These are phyloP conservation scores for Scleropages formosus DNA, from an alignment of 2,797 vertebrate species.

Conservation along the genomic window DNA sequence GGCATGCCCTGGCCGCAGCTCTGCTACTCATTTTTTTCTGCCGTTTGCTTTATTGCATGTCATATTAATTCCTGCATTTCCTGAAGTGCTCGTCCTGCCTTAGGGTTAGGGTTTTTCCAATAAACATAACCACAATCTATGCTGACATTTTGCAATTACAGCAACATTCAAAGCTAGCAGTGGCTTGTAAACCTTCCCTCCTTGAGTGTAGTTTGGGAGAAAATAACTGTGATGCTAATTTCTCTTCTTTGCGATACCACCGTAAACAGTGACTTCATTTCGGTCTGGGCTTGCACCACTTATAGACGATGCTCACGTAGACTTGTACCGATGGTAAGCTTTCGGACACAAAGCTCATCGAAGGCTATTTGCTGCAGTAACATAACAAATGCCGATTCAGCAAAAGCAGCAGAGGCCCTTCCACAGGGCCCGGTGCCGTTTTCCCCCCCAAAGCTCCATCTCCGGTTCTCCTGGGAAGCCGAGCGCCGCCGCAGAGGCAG, in stretches of 20 bases:
- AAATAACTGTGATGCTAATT: constrained; percentile 8
- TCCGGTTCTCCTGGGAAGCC: neutral
- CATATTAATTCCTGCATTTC: constrained; percentile 18
- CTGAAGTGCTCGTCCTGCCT: neutral
- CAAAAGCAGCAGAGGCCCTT: constrained; percentile 24
- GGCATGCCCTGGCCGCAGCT: neutral
- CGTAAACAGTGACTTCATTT: constrained; percentile 22
- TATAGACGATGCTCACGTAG: constrained; percentile 36
- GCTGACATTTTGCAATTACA: constrained; percentile 22
- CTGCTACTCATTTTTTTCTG: neutral
- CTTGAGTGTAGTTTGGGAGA: neutral
- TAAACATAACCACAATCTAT: neutral
- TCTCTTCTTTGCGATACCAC: constrained; percentile 1
- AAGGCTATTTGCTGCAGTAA: constrained; percentile 39
- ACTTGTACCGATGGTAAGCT: constrained; percentile 32
- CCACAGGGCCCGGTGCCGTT: neutral
- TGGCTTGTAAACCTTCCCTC: neutral
- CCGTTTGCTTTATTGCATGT: neutral
- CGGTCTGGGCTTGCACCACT: constrained; percentile 21
- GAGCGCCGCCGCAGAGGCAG: constrained; percentile 31
- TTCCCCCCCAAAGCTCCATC: constrained; percentile 31
- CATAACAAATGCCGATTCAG: constrained; percentile 43
- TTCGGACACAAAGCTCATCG: constrained; percentile 34
- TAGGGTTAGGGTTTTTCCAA: neutral
- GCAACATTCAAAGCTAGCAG: neutral